phyloP scores from a whole-genome alignment of 2,113 vertebrate genomes.

The Zapornia atra region DNA sequence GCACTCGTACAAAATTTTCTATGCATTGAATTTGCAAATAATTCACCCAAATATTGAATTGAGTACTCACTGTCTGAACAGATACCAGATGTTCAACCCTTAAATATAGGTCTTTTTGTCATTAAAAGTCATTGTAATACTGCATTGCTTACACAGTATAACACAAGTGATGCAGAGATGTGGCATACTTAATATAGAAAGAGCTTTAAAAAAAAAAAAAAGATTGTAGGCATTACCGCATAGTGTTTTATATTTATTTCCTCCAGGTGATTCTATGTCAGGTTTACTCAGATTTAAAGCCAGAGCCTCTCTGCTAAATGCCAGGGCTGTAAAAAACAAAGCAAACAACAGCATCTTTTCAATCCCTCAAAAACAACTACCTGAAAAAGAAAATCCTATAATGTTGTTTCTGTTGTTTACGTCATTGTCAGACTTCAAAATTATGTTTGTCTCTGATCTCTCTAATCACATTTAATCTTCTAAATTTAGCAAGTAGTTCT shows the following conservation, averaged over 20 bases:
- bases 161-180: not conserved
- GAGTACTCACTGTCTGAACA: conserved; percentile 27
- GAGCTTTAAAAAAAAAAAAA: not conserved
- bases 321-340: not conserved
- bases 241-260: conserved; percentile 12
- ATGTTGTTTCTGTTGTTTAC: not conserved
- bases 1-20: not conserved
- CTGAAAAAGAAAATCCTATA: not conserved
- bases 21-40: conserved; percentile 56
- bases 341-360: not conserved
- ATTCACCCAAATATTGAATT: conserved; percentile 44
- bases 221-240: not conserved
- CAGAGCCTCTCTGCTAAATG: not conserved
- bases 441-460: not conserved
- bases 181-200: not conserved
- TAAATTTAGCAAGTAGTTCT: not conserved
- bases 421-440: not conserved
- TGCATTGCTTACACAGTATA: not conserved
- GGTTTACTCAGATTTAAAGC: not conserved
- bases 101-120: conserved; percentile 5
- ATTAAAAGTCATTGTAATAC: conserved; percentile 40
- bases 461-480: not conserved
- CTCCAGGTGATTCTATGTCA: not conserved
- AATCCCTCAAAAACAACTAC: accelerated
- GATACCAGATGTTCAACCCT: conserved; percentile 35